Base-by-base conservation (phyloP, 2,113 vertebrate species). In the Xiphorhynchus elegans region DNA sequence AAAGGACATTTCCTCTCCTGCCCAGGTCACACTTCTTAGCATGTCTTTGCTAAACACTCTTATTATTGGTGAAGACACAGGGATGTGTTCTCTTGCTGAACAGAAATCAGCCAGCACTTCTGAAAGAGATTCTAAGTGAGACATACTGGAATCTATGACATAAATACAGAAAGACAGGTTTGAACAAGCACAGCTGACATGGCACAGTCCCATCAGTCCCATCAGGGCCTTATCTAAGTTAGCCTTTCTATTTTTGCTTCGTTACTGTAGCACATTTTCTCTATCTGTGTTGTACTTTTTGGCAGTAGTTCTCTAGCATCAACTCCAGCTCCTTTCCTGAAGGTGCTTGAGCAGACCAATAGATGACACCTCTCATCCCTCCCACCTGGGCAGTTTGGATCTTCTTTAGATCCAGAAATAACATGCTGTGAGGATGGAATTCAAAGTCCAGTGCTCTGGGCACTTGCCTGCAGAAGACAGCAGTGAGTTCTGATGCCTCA, bases 31-130 rank as follows among this genome's bases (percentile, higher is more conserved):
- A 7, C 55, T 66, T 68, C 77, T 87, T 93, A 90, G 56, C 85
- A 18, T 11, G 1, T 63, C 70, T 86, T 58, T 25, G 90, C 75
- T 83, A 91, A 93, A 64, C 9, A 0, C 75, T 23, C 58, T 0
- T 25, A 28, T 0, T 73, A 60, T 0, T 55, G 31, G 14, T 28
- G 75, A 72, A 84, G 46, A 29, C 55, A 23, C 1, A 0, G 52
- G 46, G 53, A 10, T 15, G 9, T 29, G 47, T 37, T 42, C 46
- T 89, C 39, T 72, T 7, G n/a, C 23, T 26, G 81, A 31, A 53
- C 42, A 56, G 46, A 25, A 68, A 93, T 23, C 74, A 70, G 83
- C 25, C 80, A 49, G 53, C 26, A 6, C 68, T 96, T 49, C 92
- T 46, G 89, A 59, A 26, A 42, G 49, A 42, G 42, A 53, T 76